Base-by-base conservation (phyloP, 1,140 invertebrate genomes). In the Hyphantria cunea region DNA sequence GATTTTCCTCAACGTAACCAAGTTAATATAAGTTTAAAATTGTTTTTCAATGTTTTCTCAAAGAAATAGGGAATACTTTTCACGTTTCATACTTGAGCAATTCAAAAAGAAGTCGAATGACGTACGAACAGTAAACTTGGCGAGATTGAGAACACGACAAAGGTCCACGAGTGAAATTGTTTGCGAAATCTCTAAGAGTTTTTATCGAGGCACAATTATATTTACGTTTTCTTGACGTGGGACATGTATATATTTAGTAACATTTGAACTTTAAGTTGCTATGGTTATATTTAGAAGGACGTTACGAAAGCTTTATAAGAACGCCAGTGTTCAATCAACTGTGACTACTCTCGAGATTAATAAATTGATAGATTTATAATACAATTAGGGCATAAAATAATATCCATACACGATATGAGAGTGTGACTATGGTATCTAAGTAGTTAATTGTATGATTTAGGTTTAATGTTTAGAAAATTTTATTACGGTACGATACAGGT, bases 41-140 rank as follows among this genome's bases (percentile, higher is more conserved):
- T 48, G 33, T 48, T 58, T 49, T 8, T 15, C 0, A 37, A 31
- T n/a, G 14, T 44, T 58, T 58, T 58, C 44, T 49, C 11, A 25
- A 15, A 31, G 10, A 10, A 45, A 49, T 58, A 39, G 33, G 25
- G 53, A 47, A 55, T 48, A 58, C 33, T 58, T 58, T 58, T 49
- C 55, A 45, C 8, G 33, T 58, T 58, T 39, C 12, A 49, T 33
- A 11, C 55, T 13, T 49, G 55, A 58, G 15, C 15, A 14, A 39
- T 11, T n/a, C 6, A 10, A 8, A 55, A 55, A 37, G 45, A 39
- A 42, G 14, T 49, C n/a, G 4, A 9, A 47, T 14, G 14, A 12
- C n/a, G 0, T 14, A 47, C 10, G n/a, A 12, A 45, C 25, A 7
- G 17, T 25, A 5, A 25, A 32, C 37, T 37, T 49, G 45, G 33